A percentile compares a stretch with the other conserved stretches of the same genome.
phyloP scores from a whole-genome alignment of 2,888 invertebrate genomes.

The Hoplodrina ambigua region DNA sequence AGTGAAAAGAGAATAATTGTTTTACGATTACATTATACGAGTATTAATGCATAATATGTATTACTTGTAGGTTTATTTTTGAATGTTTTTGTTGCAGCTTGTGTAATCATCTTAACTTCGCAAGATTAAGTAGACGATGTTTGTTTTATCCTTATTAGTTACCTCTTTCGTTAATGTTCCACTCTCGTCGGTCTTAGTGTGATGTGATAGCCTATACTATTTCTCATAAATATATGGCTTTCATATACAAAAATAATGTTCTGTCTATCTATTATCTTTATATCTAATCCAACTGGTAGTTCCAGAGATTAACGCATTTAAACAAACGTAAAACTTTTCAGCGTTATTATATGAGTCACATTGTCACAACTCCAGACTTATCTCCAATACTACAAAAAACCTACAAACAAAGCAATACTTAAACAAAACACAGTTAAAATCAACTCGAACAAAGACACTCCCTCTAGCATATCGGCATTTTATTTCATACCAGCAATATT shows the following conservation, averaged over 20 bases:
- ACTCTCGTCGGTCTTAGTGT: too few species aligned
- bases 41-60: background rate
- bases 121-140: background rate
- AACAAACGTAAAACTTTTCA: too few species aligned
- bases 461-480: constrained; percentile 58
- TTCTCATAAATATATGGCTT: too few species aligned
- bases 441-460: constrained; percentile 34
- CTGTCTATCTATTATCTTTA: too few species aligned
- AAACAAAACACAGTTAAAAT: constrained; percentile 41
- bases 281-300: too few species aligned
- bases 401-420: background rate
- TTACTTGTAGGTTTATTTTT: background rate
- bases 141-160: too few species aligned
- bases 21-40: background rate
- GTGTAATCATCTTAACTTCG: background rate
- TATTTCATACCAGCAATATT: constrained; percentile 66
- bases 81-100: background rate
- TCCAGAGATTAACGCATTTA: too few species aligned
- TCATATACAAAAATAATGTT: too few species aligned
- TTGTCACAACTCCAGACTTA: background rate
- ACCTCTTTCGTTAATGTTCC: too few species aligned
- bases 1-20: background rate
- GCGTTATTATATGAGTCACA: too few species aligned
- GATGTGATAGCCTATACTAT: too few species aligned
- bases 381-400: background rate